These are phyloP conservation scores for Rhodinocichla rosea DNA, from an alignment of 2,113 vertebrate genomes.

Conservation along the genomic window DNA sequence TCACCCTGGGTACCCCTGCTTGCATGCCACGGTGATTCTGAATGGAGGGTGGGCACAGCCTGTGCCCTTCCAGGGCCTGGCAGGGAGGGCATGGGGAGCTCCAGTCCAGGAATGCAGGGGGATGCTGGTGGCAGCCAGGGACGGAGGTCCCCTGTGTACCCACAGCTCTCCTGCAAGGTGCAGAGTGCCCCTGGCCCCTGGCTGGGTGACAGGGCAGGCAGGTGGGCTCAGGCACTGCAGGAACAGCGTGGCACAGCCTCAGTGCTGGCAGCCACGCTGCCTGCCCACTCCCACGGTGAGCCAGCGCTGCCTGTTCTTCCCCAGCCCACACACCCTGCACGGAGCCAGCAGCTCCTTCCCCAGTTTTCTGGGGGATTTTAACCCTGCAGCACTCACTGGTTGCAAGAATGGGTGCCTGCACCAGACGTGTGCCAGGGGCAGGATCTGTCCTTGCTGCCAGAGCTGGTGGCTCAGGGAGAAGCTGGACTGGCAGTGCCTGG, in stretches of 20 bases:
- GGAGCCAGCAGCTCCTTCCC: conserved; percentile 3
- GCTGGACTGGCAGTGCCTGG: background rate
- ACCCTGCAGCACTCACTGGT: background rate
- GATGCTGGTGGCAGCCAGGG: fast-evolving
- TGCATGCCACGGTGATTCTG: background rate
- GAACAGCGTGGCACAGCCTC: background rate
- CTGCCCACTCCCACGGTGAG: conserved; percentile 18
- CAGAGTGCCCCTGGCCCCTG: fast-evolving
- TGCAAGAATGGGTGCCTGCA: background rate
- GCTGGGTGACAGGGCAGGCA: fast-evolving
- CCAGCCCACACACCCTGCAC: background rate
- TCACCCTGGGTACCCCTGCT: background rate
- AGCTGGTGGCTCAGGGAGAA: background rate
- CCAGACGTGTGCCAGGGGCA: fast-evolving
- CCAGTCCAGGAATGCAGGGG: fast-evolving
- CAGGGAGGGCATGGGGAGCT: fast-evolving
- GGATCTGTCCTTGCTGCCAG: background rate
- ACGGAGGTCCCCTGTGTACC: fast-evolving
- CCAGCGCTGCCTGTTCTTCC: conserved; percentile 24
- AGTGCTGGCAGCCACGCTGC: fast-evolving
- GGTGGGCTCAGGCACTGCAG: fast-evolving
- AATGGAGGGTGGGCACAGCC: fast-evolving
- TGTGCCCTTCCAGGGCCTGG: background rate
- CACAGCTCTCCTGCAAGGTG: background rate
- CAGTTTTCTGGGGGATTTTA: background rate